Evolutionary conservation across 2,888 invertebrate species (phyloP).

Genomic region (Eupeodes luniger): DNA sequence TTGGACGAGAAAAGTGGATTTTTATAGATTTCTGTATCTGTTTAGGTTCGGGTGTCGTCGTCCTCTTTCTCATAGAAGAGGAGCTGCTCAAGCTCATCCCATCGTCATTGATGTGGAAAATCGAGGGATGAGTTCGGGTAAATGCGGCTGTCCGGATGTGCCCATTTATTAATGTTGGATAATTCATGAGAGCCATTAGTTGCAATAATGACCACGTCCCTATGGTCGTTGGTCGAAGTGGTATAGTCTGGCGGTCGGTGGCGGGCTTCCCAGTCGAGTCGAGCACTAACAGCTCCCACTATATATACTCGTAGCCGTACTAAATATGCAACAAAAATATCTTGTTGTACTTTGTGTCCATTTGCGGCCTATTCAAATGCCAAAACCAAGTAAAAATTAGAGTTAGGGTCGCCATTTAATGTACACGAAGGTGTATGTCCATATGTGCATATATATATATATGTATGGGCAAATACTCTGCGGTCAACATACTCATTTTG

Average conservation of each 20-base stretch:
- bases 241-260: background rate
- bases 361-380: conserved; percentile 73
- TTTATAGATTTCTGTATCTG: conserved; percentile 32
- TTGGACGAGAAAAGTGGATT: conserved; percentile 59
- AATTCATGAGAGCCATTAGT: conserved; percentile 81
- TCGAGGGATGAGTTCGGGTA: conserved; percentile 59
- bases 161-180: conserved; percentile 78
- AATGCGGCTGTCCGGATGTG: conserved; percentile 69
- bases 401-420: conserved; percentile 22
- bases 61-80: conserved; percentile 4
- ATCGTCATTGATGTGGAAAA: conserved; percentile 70
- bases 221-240: conserved; percentile 21
- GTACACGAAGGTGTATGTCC: background rate
- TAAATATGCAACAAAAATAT: conserved; percentile 70
- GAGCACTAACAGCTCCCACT: too few relatives aligned
- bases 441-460: background rate
- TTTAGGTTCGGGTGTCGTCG: background rate
- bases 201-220: conserved; percentile 78
- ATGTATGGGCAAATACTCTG: conserved; percentile 28
- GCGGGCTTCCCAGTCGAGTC: too few relatives aligned
- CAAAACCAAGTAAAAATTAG: conserved; percentile 68
- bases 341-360: conserved; percentile 68
- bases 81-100: background rate
- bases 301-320: background rate
- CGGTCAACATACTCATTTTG: conserved; percentile 56